Conservation (phyloP, 2,888 invertebrate species). For the Phrixothrix hirtus region DNA sequence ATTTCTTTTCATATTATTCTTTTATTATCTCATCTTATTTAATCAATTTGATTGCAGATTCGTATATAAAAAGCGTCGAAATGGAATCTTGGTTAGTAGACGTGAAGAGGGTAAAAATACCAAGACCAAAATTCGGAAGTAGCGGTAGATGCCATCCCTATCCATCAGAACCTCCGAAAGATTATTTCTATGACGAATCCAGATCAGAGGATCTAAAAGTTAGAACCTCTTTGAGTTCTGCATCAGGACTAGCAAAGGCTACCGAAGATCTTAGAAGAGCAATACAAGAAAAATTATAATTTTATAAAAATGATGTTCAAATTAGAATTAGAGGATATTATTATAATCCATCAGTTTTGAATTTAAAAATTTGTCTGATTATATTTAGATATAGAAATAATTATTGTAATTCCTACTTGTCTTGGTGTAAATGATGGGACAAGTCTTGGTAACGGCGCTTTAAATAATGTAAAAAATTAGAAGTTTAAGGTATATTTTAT, state of each 20-base stretch:
- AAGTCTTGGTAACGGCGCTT: too few species aligned
- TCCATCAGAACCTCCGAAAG: constrained; percentile 76
- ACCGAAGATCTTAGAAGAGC: constrained; percentile 77
- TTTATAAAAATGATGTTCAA: not conserved
- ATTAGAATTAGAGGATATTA: not conserved
- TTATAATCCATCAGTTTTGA: not conserved
- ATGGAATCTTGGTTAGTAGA: constrained; percentile 88
- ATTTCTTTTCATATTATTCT: too few species aligned
- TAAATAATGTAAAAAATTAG: too few species aligned
- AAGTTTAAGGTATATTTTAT: too few species aligned
- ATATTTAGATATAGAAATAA: not conserved
- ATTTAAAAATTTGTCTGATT: not conserved
- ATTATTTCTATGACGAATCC: constrained; percentile 68
- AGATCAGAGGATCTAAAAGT: constrained; percentile 61
- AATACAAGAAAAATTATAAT: constrained; percentile 76
- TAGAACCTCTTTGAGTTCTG: constrained; percentile 53
- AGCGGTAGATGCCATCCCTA: constrained; percentile 58
- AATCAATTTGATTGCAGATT: constrained; percentile 1
- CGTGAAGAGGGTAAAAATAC: constrained; percentile 81
- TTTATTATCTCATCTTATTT: too few species aligned
- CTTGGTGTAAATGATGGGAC: too few species aligned
- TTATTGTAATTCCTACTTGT: too few species aligned
- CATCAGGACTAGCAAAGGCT: constrained; percentile 63
- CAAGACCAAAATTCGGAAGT: constrained; percentile 79
- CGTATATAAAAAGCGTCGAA: constrained; percentile 22